phyloP scores from a whole-genome alignment of 2,888 invertebrate genomes.

The Malthinus flaveolus region DNA sequence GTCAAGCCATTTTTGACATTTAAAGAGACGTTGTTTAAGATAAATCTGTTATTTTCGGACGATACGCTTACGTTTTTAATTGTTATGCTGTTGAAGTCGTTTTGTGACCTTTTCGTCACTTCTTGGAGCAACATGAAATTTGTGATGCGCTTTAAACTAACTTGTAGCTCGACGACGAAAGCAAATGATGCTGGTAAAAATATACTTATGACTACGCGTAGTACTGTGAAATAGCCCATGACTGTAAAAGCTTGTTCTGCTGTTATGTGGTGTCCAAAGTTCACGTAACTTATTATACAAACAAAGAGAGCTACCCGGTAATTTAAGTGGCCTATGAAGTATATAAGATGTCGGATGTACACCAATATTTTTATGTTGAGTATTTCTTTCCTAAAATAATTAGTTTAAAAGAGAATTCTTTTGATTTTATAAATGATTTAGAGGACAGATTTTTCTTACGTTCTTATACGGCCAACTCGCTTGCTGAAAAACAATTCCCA shows the following conservation, averaged over 20 bases:
- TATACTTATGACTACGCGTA: constrained; percentile 83
- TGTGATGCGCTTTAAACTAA: constrained; percentile 72
- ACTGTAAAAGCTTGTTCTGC: constrained; percentile 86
- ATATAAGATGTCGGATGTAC: constrained; percentile 42
- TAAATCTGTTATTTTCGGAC: constrained; percentile 22
- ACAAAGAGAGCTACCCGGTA: constrained; percentile 47
- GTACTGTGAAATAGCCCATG: constrained; percentile 84
- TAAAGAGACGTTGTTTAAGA: constrained; percentile 54
- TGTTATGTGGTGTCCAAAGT: constrained; percentile 70
- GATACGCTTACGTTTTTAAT: background rate
- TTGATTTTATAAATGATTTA: background rate
- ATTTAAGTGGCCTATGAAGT: constrained; percentile 42
- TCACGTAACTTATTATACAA: constrained; percentile 61
- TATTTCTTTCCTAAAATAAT: constrained; percentile 64
- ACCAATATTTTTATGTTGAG: constrained; percentile 55
- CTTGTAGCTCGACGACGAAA: constrained; percentile 75
- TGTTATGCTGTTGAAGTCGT: background rate
- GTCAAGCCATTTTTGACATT: constrained; percentile 53
- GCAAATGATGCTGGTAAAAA: constrained; percentile 86
- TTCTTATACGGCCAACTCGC: constrained; percentile 70
- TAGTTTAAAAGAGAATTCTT: background rate
- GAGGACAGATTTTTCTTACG: constrained; percentile 58
- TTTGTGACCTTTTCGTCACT: constrained; percentile 27
- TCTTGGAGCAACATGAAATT: constrained; percentile 64
- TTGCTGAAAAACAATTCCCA: constrained; percentile 83